Evolutionary conservation across 2,113 vertebrate species (phyloP).

Genomic region (Siniperca knerii): DNA sequence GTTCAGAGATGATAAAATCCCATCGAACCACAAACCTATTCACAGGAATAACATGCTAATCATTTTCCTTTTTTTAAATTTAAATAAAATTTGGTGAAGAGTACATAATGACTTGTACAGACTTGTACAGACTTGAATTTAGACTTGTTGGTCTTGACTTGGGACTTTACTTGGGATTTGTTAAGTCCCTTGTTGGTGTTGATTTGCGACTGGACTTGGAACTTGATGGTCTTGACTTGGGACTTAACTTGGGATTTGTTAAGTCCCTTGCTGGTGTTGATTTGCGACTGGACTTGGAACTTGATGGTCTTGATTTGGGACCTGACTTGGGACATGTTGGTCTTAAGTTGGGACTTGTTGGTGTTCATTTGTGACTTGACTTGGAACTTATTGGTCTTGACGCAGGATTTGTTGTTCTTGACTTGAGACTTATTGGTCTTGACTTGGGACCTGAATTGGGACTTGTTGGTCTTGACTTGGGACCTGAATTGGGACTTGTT

Average conservation of each 20-base stretch:
- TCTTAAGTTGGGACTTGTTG: not conserved
- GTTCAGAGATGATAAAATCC: not conserved
- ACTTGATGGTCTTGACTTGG: not conserved
- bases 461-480: too few relatives aligned
- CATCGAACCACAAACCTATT: not conserved
- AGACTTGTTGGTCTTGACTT: not conserved
- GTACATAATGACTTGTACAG: too few relatives aligned
- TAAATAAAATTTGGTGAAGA: too few relatives aligned
- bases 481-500: not conserved
- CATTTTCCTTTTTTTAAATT: not conserved
- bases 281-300: not conserved
- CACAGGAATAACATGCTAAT: not conserved
- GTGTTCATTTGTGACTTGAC: not conserved
- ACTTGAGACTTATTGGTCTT: not conserved
- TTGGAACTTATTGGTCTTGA: too few relatives aligned
- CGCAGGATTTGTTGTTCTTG: not conserved
- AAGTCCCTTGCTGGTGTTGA: too few relatives aligned
- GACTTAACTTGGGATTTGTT: too few relatives aligned
- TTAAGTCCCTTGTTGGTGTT: not conserved
- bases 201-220: not conserved
- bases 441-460: too few relatives aligned
- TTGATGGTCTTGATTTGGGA: not conserved
- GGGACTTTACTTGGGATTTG: not conserved
- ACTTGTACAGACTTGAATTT: not conserved
- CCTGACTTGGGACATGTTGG: too few relatives aligned